phyloP scores from a whole-genome alignment of 2,113 vertebrate genomes.

The Alaudala cheleensis region DNA sequence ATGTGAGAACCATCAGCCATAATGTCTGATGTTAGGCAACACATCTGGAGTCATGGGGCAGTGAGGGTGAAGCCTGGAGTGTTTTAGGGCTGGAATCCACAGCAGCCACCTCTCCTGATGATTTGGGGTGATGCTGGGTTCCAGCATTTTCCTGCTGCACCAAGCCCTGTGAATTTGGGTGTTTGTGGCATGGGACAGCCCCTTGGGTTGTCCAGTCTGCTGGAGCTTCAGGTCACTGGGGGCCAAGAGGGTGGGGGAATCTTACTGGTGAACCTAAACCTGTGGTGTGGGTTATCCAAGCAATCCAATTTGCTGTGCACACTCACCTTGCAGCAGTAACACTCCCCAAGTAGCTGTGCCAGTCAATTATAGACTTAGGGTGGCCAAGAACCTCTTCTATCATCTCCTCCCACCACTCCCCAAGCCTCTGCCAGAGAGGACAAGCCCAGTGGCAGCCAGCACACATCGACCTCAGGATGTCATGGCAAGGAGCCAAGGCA shows the following conservation, averaged over 20 bases:
- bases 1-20: neutral
- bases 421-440: conserved; percentile 23
- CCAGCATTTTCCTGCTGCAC: neutral
- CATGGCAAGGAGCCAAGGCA: conserved; percentile 7
- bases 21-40: neutral
- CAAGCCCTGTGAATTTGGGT: neutral
- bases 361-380: conserved; percentile 21
- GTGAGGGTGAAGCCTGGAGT: neutral
- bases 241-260: neutral
- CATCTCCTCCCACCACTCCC: conserved; percentile 37
- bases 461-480: neutral
- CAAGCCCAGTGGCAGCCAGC: conserved; percentile 1
- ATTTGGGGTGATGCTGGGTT: neutral
- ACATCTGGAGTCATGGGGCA: fast-evolving
- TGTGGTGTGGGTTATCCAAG: neutral
- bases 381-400: neutral
- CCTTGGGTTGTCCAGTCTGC: fast-evolving
- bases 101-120: neutral
- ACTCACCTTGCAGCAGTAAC: neutral
- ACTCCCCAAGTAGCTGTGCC: neutral
- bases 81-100: neutral
- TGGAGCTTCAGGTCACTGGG: neutral
- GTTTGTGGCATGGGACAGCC: neutral
- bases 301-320: neutral
- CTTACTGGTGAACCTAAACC: neutral